Conservation (phyloP, 2,797 vertebrate species). For the Chaunax sp. region DNA sequence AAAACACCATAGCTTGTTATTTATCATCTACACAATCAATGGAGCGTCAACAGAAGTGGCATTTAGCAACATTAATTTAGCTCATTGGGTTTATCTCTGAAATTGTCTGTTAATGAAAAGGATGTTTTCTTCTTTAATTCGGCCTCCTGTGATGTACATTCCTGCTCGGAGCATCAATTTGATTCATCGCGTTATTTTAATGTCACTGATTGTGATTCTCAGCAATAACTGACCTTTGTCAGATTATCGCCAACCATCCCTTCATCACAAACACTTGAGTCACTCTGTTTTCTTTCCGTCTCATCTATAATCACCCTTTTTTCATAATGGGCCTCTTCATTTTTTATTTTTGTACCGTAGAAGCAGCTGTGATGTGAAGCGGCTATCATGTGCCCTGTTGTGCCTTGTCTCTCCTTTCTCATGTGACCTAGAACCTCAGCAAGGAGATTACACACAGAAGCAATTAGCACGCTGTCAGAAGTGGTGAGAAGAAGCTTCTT, state of each 20-base stretch:
- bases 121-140: neutral
- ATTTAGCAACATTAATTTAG: no score
- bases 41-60: no score
- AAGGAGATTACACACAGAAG: slow-evolving; percentile 11
- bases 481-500: no score
- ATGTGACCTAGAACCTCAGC: slow-evolving; percentile 37
- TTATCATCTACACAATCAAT: neutral
- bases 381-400: slow-evolving; percentile 45
- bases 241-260: slow-evolving; percentile 13
- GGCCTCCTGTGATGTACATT: slow-evolving; percentile 18
- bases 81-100: no score
- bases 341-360: neutral
- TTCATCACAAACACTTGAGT: slow-evolving; percentile 20
- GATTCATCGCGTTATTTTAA: slow-evolving; percentile 63
- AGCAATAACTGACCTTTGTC: slow-evolving; percentile 63
- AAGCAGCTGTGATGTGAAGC: slow-evolving; percentile 39
- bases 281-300: slow-evolving; percentile 19
- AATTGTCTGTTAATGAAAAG: no score
- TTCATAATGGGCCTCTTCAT: neutral
- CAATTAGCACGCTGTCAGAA: slow-evolving; percentile 30
- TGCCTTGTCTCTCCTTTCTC: slow-evolving; percentile 40
- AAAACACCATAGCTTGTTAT: no score
- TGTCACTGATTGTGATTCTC: slow-evolving; percentile 64
- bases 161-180: slow-evolving; percentile 35
- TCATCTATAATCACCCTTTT: slow-evolving; percentile 11